Conservation (phyloP, 2,888 invertebrate species). For the Clitarchus hookeri region DNA sequence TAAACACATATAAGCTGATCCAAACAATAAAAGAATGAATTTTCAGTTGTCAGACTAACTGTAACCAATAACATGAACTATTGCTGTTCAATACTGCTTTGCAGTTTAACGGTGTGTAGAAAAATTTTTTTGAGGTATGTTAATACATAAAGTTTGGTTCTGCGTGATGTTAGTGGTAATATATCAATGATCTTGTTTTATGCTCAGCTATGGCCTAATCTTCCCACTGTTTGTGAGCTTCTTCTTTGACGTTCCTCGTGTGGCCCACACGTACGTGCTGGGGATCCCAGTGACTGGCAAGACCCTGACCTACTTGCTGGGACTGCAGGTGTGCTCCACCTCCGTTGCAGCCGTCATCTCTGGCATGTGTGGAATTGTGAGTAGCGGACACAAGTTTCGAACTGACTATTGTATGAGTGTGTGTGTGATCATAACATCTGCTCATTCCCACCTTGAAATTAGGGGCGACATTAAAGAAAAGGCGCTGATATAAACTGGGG, state of each 20-base stretch:
- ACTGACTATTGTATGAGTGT: too few relatives aligned
- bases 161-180: not conserved
- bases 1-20: too few relatives aligned
- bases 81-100: too few relatives aligned
- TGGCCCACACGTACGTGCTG: conserved; percentile 54
- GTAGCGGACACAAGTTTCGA: conserved; percentile 37
- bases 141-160: not conserved
- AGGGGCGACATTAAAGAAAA: too few relatives aligned
- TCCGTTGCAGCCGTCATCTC: conserved; percentile 53
- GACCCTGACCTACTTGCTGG: conserved; percentile 58
- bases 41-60: too few relatives aligned
- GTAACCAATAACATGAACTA: too few relatives aligned
- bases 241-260: conserved; percentile 55
- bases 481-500: too few relatives aligned
- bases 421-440: too few relatives aligned
- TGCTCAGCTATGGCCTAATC: conserved; percentile 53
- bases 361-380: conserved; percentile 55
- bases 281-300: conserved; percentile 61
- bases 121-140: conserved; percentile 1
- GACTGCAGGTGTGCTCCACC: conserved; percentile 56
- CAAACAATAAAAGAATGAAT: too few relatives aligned
- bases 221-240: conserved; percentile 59
- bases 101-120: not conserved
- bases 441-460: too few relatives aligned
- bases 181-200: conserved; percentile 15